Evolutionary conservation across 2,797 vertebrate species (phyloP), one percentile per base, ranked within the genome.

Genomic region (Urocyon cinereoargenteus): DNA sequence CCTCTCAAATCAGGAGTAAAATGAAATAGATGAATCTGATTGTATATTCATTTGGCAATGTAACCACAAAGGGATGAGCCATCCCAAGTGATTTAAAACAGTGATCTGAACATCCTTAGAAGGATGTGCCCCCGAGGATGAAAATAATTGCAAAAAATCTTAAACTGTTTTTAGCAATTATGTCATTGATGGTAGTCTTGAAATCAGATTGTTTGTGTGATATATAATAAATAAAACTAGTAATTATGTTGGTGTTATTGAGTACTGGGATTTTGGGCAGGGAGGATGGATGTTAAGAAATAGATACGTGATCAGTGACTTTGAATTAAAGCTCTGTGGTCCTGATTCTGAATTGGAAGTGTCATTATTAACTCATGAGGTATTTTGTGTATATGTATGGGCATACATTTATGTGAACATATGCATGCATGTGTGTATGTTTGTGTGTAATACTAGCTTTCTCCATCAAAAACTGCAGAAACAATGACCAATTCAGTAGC

Each of bases 261-360:
- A 83, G 55, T 24, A 49, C 36, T 85, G 28, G 81, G 36, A n/a
- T 89, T 96, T 95, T 90, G 82, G 86, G n/a, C 19, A 26, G 6
- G 1, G 55, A 92, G 72, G 28, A 26, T 77, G 28, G 28, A 4
- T 88, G 2, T 40, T 66, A 49, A 89, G 85, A n/a, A 13, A 81
- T 66, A n/a, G 16, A 81, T 66, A 24, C 4, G 28, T 34, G 26
- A 57, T 66, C 34, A 40, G 21, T 34, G 28, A 75, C 9, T 57
- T 83, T 68, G 62, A 55, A 22, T n/a, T 87, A 68, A 95, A 72
- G 21, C 45, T 79, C 55, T 62, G 3, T 87, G 36, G 40, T 57
- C 45, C 7, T 68, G 13, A 28, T 73, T 91, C 70, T 79, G n/a
- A 94, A 45, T 81, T 62, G 15, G 64, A 86, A 62, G 10, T 72